phyloP scores from a whole-genome alignment of 2,113 vertebrate genomes.

The Perognathus longimembris region DNA sequence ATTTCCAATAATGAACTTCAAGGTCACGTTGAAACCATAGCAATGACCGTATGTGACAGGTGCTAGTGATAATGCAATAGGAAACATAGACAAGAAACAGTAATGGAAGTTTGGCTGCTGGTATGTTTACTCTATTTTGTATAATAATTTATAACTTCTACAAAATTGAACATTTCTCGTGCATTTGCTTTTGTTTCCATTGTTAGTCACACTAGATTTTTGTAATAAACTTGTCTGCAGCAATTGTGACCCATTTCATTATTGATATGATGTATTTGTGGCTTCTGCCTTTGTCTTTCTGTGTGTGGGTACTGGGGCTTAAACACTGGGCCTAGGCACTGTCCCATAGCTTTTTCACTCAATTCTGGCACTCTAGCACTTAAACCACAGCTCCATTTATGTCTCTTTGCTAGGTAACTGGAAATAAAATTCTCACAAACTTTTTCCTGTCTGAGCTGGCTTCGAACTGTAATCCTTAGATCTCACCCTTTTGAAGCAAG shows the following conservation, averaged over 20 bases:
- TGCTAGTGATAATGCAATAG: background rate
- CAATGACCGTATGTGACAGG: background rate
- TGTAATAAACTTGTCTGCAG: background rate
- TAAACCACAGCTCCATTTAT: too few relatives aligned
- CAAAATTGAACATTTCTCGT: background rate
- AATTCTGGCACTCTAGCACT: too few relatives aligned
- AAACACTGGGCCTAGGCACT: too few relatives aligned
- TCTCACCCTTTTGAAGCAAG: too few relatives aligned
- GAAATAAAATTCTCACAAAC: too few relatives aligned
- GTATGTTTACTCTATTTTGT: background rate
- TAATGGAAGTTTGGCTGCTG: background rate
- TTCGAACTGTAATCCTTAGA: too few relatives aligned
- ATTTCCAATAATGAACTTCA: background rate
- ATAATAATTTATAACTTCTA: background rate
- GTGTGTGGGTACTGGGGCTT: too few relatives aligned
- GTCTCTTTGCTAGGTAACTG: too few relatives aligned
- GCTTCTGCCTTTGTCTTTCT: background rate
- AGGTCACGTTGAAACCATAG: background rate
- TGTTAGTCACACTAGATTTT: background rate
- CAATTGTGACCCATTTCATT: background rate
- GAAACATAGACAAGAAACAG: background rate
- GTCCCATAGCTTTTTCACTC: too few relatives aligned
- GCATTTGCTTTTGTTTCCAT: background rate
- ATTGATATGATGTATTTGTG: constrained; percentile 1
- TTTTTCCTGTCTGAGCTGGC: too few relatives aligned